Evolutionary conservation across 2,797 vertebrate genomes (phyloP), one percentile per base, ranked within the genome.

Genomic region (Chloroceryle amazona): DNA sequence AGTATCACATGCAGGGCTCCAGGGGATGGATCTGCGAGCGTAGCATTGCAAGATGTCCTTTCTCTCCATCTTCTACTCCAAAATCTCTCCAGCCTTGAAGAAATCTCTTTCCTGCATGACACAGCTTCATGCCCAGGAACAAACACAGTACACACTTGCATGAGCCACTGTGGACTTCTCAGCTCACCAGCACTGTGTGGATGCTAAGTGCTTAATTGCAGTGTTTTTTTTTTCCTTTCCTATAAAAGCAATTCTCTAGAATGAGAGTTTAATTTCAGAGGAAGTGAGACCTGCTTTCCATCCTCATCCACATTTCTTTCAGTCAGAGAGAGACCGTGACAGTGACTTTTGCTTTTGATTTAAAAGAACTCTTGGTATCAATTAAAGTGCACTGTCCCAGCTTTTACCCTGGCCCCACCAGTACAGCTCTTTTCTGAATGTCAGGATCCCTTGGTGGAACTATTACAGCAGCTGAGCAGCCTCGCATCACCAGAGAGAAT

Each of bases 1-100:
- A 0, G 6, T 29, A 65, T 42, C 6, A 6, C 0, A 7, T 0
- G 0, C 7, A 10, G 58, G 35, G 19, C n/a, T 86, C n/a, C 46
- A 72, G 61, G 2, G 21, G 4, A 65, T 12, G 49, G 25, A 73
- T n/a, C 39, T 19, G 3, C 0, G 7, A 79, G 33, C 0, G 0
- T 3, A 23, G 55, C n/a, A 76, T 28, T n/a, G 63, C 33, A 73
- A 80, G 83, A 84, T 5, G 4, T 11, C 18, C 2, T 75, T 89
- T 79, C 55, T 88, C 35, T 81, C 25, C 8, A 2, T 1, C 35
- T 79, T 65, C 47, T 86, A 17, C 47, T 62, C 42, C 66, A 79
- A 28, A 90, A 66, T 52, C 42, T 57, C 63, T 86, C 41, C 22
- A 35, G 54, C 31, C 52, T 81, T 7, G 1, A 84, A 49, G 47